Evolutionary conservation across 2,797 vertebrate genomes (phyloP), one percentile per base, ranked within the genome.

Genomic region (Spheniscus humboldti): DNA sequence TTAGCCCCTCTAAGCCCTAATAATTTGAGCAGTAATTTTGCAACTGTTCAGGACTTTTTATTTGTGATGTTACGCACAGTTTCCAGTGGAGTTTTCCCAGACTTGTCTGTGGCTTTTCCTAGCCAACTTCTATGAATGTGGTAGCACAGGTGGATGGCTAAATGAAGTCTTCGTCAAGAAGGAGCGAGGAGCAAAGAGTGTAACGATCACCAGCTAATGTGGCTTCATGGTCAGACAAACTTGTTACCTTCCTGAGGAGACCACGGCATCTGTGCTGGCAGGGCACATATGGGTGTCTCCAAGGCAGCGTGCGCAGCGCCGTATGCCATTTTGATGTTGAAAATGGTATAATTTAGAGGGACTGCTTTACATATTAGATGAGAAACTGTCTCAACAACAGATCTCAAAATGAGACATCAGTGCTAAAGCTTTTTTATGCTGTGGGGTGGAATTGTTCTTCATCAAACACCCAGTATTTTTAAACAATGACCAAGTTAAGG

Each of bases 121-220:
- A 60, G 19, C 19, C 41, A 30, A 18, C 20, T 63, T 52, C 57
- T 22, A 0, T 14, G 62, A 55, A 23, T 13, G 37, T n/a, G 23
- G 43, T 27, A 63, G 52, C 20, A 60, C 1, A 4, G 53, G n/a
- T 17, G 22, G 30, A 13, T 31, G 17, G 41, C 62, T 37, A n/a
- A 47, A 11, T 56, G 55, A 64, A 53, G 53, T 43, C 71, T 78
- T 69, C 5, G 1, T 62, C 48, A 25, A 69, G 76, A 24, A 60
- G 43, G 62, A 78, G 20, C 0, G 7, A 82, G 66, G 35, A 80
- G 17, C 2, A 0, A 3, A 22, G 47, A 17, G 35, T 28, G 63
- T 59, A 39, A 27, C 0, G 0, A 20, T 47, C 3, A 1, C 25
- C 41, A 55, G 30, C 33, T 35, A 31, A 50, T 0, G 0, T 43